Conservation (phyloP, 2,113 vertebrate species). For the Indri indri region DNA sequence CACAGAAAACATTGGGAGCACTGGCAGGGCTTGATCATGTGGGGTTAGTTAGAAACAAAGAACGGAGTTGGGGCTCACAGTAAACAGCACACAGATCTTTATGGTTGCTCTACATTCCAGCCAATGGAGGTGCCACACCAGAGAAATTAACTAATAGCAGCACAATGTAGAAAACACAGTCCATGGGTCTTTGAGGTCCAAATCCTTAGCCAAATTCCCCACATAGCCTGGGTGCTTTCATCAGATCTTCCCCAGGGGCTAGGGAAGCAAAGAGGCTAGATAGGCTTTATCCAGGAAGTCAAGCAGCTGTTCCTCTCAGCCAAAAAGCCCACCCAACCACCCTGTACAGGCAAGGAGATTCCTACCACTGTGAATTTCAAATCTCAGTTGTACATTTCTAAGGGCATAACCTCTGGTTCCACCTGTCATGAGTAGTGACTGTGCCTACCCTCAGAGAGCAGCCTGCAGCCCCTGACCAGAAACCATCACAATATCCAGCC, state of each 20-base stretch:
- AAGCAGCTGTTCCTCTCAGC: not conserved
- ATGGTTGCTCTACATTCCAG: not conserved
- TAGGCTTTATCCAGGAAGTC: not conserved
- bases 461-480: not conserved
- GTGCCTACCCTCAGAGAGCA: not conserved
- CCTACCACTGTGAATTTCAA: not conserved
- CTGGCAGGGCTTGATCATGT: not conserved
- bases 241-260: not conserved
- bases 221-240: not conserved
- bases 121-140: not conserved
- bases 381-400: not conserved
- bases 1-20: not conserved
- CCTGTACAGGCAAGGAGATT: not conserved
- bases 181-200: not conserved
- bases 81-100: not conserved
- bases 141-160: not conserved
- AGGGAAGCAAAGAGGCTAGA: not conserved
- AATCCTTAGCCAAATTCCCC: not conserved
- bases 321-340: not conserved
- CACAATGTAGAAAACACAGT: not conserved
- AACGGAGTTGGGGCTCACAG: not conserved
- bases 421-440: not conserved
- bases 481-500: not conserved
- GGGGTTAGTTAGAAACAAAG: not conserved
- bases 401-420: not conserved